Conservation (phyloP, 2,797 vertebrate genomes). For the Falco berigora region DNA sequence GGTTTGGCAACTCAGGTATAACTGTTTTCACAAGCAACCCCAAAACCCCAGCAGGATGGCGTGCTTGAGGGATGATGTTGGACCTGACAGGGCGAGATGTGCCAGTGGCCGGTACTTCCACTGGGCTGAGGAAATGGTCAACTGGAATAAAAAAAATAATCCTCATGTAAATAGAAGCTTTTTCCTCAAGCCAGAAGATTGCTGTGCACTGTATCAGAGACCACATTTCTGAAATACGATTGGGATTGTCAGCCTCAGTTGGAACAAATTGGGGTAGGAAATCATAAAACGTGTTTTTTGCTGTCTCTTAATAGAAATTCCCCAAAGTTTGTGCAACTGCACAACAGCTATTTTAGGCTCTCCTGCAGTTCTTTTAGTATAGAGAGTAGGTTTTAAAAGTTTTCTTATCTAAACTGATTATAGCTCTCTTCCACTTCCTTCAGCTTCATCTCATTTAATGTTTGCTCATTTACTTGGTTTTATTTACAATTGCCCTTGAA, state of each 20-base stretch:
- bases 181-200: background rate
- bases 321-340: background rate
- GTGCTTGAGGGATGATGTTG: accelerated
- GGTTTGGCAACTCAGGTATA: background rate
- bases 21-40: background rate
- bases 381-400: background rate
- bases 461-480: background rate
- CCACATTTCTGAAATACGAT: background rate
- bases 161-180: background rate
- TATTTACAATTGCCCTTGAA: background rate
- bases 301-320: background rate
- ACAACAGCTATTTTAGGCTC: background rate
- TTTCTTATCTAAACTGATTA: background rate
- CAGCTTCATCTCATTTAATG: background rate
- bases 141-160: background rate
- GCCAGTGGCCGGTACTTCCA: background rate
- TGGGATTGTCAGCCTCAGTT: background rate
- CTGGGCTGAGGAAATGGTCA: background rate
- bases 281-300: background rate
- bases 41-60: accelerated
- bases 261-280: background rate
- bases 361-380: background rate
- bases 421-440: background rate
- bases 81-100: background rate
- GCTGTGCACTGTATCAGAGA: background rate